Conservation (phyloP, 2,113 vertebrate genomes). For the Junco hyemalis region DNA sequence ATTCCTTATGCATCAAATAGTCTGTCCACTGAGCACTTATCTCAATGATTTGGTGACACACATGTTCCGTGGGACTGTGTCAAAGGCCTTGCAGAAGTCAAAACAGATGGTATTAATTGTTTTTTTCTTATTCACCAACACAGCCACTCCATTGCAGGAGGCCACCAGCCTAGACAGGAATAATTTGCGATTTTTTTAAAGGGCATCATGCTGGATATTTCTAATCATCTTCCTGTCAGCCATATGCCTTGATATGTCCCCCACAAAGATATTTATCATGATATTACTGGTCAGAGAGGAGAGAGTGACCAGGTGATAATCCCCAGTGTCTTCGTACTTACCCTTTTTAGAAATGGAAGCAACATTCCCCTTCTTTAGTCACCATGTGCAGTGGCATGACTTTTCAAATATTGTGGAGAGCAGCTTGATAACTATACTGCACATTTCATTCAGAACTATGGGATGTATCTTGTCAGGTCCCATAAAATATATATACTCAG, state of each 20-base stretch:
- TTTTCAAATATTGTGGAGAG: background rate
- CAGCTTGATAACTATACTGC: background rate
- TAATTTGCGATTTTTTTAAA: background rate
- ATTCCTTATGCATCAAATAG: background rate
- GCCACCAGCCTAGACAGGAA: background rate
- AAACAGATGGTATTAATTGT: background rate
- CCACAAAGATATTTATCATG: background rate
- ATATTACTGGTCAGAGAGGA: background rate
- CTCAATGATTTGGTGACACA: background rate
- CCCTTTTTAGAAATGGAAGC: background rate
- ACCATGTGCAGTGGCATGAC: background rate
- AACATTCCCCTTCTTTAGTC: background rate
- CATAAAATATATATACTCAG: background rate
- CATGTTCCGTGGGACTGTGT: background rate
- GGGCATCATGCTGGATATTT: background rate
- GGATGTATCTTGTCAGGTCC: rapidly evolving
- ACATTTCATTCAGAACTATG: background rate
- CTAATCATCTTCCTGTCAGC: background rate
- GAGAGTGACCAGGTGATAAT: rapidly evolving
- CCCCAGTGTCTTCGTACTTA: background rate
- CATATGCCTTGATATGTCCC: background rate
- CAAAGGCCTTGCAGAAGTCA: background rate
- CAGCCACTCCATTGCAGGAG: background rate
- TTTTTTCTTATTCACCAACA: background rate
- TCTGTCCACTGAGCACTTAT: background rate